Conservation (phyloP, 64 coral and sea anemone species). For the Platygyra sinensis region DNA sequence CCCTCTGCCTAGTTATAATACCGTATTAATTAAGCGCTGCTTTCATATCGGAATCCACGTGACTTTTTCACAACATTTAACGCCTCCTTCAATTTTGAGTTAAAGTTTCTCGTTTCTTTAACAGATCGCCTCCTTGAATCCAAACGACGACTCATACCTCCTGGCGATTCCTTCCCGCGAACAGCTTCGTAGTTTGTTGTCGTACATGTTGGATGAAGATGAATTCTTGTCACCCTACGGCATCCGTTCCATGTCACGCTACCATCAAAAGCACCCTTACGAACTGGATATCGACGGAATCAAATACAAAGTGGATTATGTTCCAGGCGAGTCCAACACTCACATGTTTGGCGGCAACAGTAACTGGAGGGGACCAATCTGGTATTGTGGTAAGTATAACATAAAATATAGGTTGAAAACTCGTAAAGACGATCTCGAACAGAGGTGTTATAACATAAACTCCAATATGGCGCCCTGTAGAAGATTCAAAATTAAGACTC, state of each 20-base stretch:
- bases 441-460: too few relatives aligned
- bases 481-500: too few relatives aligned
- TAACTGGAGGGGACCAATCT: slow-evolving; percentile 95
- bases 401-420: too few relatives aligned
- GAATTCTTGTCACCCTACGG: slow-evolving; percentile 96
- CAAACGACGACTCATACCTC: slow-evolving; percentile 49
- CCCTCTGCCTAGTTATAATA: too few relatives aligned
- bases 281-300: slow-evolving; percentile 65
- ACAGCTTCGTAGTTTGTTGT: slow-evolving; percentile 68
- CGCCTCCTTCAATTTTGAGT: too few relatives aligned
- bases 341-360: slow-evolving; percentile 98
- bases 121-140: slow-evolving; percentile 67
- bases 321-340: slow-evolving; percentile 86
- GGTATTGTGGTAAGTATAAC: slow-evolving; percentile 71
- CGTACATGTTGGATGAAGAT: slow-evolving; percentile 94
- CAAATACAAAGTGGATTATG: slow-evolving; percentile 81
- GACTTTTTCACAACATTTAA: too few relatives aligned
- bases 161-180: slow-evolving; percentile 84
- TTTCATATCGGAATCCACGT: too few relatives aligned
- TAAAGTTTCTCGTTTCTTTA: not conserved
- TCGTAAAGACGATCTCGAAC: too few relatives aligned
- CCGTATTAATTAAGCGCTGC: too few relatives aligned
- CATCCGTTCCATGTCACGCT: slow-evolving; percentile 80
- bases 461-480: too few relatives aligned
- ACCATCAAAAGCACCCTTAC: slow-evolving; percentile 82